These are phyloP conservation scores for Dynastes grantii DNA, from an alignment of 2,888 invertebrate genomes.

Conservation along the genomic window DNA sequence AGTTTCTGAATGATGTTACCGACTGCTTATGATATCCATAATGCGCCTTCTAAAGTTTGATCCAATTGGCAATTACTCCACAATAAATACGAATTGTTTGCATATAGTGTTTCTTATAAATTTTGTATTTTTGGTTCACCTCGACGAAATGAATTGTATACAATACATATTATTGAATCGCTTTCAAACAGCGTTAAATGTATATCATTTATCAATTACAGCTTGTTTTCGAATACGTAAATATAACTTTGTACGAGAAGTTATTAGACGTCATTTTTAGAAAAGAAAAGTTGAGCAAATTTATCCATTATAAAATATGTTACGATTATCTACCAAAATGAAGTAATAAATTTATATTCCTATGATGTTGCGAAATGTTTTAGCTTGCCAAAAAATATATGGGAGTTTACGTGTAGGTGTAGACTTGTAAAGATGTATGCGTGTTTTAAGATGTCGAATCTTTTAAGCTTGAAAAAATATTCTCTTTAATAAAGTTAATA, in stretches of 20 bases:
- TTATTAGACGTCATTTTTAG: neutral
- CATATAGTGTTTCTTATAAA: too few relatives aligned
- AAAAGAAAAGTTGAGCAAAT: neutral
- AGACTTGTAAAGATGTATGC: conserved; percentile 7
- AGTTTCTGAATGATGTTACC: too few relatives aligned
- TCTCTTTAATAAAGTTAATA: neutral
- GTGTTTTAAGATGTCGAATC: conserved; percentile 15
- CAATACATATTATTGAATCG: too few relatives aligned
- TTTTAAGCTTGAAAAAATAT: neutral
- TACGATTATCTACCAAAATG: neutral
- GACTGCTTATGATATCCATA: too few relatives aligned
- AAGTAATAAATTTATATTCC: neutral
- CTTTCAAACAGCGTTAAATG: too few relatives aligned
- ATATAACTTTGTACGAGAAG: neutral
- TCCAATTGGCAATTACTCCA: too few relatives aligned
- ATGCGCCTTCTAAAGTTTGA: too few relatives aligned
- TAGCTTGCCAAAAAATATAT: conserved; percentile 20
- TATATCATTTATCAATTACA: neutral
- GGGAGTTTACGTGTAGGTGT: conserved; percentile 4
- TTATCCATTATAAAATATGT: neutral
- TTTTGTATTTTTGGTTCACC: too few relatives aligned
- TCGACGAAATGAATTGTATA: too few relatives aligned
- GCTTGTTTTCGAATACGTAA: conserved; percentile 1
- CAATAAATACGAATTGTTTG: too few relatives aligned
- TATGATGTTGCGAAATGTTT: conserved; percentile 11